Percentiles rank a stretch among this genome's conserved stretches.
Evolutionary conservation across 2,113 vertebrate genomes (phyloP).

Genomic region (Microcebus griseorufus): DNA sequence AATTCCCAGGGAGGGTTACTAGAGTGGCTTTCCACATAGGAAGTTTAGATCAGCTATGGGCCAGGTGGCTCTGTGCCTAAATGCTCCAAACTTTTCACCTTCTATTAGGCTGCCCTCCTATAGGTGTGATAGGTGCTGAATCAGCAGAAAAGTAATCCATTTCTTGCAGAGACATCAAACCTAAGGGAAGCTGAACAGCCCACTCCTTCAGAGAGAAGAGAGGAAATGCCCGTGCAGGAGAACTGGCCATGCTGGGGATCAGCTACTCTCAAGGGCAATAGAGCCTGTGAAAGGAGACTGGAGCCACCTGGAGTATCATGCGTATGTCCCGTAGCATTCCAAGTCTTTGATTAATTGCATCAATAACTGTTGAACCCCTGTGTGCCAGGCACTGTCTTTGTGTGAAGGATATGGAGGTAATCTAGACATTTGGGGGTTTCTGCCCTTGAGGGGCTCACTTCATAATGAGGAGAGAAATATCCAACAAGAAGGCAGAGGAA

Average conservation of each 20-base stretch:
- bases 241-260: not conserved
- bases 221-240: too few relatives aligned
- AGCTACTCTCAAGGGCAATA: not conserved
- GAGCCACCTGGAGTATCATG: not conserved
- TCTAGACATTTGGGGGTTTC: not conserved
- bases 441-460: not conserved
- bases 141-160: not conserved
- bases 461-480: not conserved
- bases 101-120: not conserved
- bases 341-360: not conserved
- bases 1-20: not conserved
- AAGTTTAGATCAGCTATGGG: too few relatives aligned
- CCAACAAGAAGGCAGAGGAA: too few relatives aligned
- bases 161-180: not conserved
- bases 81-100: not conserved
- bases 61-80: too few relatives aligned
- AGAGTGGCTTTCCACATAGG: not conserved
- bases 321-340: not conserved
- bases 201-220: not conserved
- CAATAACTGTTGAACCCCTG: not conserved
- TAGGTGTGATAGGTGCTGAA: too few relatives aligned
- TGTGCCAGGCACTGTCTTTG: not conserved
- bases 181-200: not conserved
- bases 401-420: not conserved
- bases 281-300: not conserved